Percentiles rank a stretch among this genome's conserved stretches.
Evolutionary conservation across 2,888 invertebrate species (phyloP).

Genomic region (Resseliella maxima): DNA sequence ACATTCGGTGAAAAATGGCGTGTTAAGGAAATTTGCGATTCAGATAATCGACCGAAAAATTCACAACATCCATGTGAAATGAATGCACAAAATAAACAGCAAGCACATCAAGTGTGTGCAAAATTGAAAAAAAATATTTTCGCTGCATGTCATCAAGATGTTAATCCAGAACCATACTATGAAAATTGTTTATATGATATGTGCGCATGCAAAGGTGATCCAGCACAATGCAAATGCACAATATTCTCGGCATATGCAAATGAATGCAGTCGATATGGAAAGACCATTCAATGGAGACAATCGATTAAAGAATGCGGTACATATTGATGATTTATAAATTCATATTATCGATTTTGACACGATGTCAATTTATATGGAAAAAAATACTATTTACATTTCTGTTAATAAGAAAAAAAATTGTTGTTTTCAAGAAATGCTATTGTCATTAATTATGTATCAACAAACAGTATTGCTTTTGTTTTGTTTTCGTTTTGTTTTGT

Average conservation of each 20-base stretch:
- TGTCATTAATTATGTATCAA: too few relatives aligned
- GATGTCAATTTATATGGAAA: conserved; percentile 51
- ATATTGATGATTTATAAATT: conserved; percentile 65
- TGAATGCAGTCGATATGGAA: conserved; percentile 79
- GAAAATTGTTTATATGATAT: conserved; percentile 87
- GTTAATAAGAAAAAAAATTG: too few relatives aligned
- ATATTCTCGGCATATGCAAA: conserved; percentile 84
- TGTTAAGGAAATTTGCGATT: conserved; percentile 79
- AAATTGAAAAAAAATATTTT: conserved; percentile 76
- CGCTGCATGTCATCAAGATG: conserved; percentile 83
- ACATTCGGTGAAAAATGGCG: conserved; percentile 94
- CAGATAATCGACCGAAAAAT: conserved; percentile 71
- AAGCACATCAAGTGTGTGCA: conserved; percentile 79
- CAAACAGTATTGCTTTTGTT: neutral
- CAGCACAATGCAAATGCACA: conserved; percentile 79
- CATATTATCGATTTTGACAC: neutral
- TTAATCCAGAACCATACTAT: conserved; percentile 83
- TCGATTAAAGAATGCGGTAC: conserved; percentile 80
- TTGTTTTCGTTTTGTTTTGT: neutral
- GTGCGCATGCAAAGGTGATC: conserved; percentile 79
- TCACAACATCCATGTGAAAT: conserved; percentile 78
- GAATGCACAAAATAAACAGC: conserved; percentile 76
- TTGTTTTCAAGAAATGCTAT: too few relatives aligned
- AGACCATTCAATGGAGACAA: conserved; percentile 81
- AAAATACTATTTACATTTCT: neutral